phyloP scores from a whole-genome alignment of 2,797 vertebrate genomes.

The Danio albolineatus region DNA sequence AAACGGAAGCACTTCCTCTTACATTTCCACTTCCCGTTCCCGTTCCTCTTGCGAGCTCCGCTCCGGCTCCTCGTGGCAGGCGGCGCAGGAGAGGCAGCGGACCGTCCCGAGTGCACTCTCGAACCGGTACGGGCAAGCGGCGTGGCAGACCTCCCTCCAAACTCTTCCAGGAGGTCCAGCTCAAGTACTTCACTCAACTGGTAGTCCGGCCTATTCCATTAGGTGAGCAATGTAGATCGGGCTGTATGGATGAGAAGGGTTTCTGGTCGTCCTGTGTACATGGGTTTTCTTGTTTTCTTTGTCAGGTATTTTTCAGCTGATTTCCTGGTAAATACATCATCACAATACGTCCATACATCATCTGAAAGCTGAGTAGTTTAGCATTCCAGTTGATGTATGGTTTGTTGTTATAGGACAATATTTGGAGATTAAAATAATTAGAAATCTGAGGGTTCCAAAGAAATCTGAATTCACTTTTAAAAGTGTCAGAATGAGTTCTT shows the following conservation, averaged over 20 bases:
- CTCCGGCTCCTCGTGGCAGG: conserved; percentile 68
- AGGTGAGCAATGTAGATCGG: conserved; percentile 71
- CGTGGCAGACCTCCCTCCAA: conserved; percentile 90
- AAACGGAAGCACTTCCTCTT: conserved; percentile 1
- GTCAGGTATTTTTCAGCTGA: not conserved
- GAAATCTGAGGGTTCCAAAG: no score
- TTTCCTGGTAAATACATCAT: no score
- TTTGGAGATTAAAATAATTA: no score
- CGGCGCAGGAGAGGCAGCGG: conserved; percentile 79
- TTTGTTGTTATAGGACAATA: no score
- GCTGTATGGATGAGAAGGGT: no score
- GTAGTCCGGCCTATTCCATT: conserved; percentile 90
- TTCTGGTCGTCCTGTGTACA: not conserved
- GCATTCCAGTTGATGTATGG: no score
- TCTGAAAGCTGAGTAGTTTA: no score
- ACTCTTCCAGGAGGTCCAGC: conserved; percentile 91
- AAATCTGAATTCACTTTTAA: no score
- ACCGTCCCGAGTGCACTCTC: conserved; percentile 71
- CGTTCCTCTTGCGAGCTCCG: conserved; percentile 67
- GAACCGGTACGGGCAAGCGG: conserved; percentile 82
- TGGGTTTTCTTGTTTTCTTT: no score
- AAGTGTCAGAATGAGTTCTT: no score
- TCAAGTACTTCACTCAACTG: conserved; percentile 90
- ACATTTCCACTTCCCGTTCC: conserved; percentile 55
- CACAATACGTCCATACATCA: no score